phyloP scores from a whole-genome alignment of 2,797 vertebrate genomes.

The Oreochromis grahami region DNA sequence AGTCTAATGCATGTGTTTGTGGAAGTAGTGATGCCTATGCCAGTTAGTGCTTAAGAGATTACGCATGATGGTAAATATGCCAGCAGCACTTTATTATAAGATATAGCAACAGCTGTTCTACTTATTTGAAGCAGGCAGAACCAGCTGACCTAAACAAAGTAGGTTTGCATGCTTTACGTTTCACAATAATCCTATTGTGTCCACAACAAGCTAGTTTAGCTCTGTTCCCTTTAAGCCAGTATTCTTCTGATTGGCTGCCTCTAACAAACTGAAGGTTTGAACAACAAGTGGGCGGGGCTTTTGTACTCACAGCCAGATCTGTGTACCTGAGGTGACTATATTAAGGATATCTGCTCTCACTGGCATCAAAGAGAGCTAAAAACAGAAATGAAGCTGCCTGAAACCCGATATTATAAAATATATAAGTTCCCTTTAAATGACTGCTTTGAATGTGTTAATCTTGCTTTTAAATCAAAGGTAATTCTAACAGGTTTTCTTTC shows the following conservation, averaged over 20 bases:
- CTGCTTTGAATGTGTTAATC: neutral
- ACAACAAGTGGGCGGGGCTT: neutral
- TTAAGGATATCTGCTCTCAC: neutral
- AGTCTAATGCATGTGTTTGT: neutral
- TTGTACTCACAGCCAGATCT: neutral
- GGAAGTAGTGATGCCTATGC: neutral
- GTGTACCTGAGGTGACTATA: neutral
- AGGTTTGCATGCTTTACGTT: neutral
- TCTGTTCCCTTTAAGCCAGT: neutral
- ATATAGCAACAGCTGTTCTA: neutral
- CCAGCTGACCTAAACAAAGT: neutral
- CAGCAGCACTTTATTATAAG: neutral
- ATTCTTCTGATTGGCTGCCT: neutral
- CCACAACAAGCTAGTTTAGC: neutral
- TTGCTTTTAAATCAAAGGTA: neutral
- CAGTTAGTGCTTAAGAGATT: neutral
- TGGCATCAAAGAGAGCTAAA: neutral
- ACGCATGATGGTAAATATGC: neutral
- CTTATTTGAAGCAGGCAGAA: neutral
- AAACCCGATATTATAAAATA: neutral
- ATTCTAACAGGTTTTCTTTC: conserved; percentile 21
- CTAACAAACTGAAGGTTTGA: neutral
- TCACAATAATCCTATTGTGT: neutral
- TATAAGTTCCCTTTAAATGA: neutral
- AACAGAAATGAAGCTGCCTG: neutral